Conservation (phyloP, 2,888 invertebrate genomes). For the Dromius quadrimaculatus region DNA sequence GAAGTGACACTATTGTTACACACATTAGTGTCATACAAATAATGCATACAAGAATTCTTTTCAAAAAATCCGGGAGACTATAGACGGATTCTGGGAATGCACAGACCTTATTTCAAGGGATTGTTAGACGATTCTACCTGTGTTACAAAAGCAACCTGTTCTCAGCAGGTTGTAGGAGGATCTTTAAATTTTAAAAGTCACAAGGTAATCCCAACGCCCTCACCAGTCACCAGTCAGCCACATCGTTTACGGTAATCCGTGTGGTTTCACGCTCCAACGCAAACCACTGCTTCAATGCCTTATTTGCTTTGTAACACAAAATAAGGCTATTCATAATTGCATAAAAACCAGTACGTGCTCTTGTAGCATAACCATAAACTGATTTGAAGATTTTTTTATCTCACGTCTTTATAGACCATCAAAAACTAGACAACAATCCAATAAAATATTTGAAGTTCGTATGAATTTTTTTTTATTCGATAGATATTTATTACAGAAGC, state of each 20-base stretch:
- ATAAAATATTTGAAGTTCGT: too few relatives aligned
- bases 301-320: constrained; percentile 9
- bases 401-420: too few relatives aligned
- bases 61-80: constrained; percentile 28
- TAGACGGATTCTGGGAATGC: constrained; percentile 24
- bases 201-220: constrained; percentile 33
- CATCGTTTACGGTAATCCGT: constrained; percentile 34
- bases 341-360: too few relatives aligned
- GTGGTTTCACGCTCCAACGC: constrained; percentile 32
- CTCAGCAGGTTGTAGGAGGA: constrained; percentile 39
- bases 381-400: too few relatives aligned
- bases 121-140: constrained; percentile 10
- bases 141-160: constrained; percentile 29
- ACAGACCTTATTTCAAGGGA: constrained; percentile 17
- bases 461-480: too few relatives aligned
- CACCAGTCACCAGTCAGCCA: background rate
- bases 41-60: constrained; percentile 20
- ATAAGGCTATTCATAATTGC: background rate
- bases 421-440: too few relatives aligned
- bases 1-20: constrained; percentile 37
- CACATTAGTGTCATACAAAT: constrained; percentile 50
- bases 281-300: constrained; percentile 16
- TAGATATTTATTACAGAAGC: too few relatives aligned
- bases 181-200: constrained; percentile 48
- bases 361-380: too few relatives aligned